phyloP scores from a whole-genome alignment of 2,888 invertebrate species.

The Hemicrepidius hirtus region DNA sequence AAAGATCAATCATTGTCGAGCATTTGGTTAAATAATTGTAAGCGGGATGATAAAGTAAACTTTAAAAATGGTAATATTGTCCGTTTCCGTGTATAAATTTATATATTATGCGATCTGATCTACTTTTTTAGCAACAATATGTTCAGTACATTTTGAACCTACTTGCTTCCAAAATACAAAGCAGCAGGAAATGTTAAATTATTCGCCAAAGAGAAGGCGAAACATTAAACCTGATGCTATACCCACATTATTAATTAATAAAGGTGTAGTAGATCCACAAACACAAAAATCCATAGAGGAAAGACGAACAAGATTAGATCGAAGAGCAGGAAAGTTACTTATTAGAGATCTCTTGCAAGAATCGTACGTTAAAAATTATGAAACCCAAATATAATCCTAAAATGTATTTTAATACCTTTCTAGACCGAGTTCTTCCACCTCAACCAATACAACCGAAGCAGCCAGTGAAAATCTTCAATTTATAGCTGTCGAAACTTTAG shows the following conservation, averaged over 20 bases:
- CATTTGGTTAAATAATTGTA: neutral
- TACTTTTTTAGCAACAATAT: neutral
- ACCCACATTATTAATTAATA: neutral
- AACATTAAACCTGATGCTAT: neutral
- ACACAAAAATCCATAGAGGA: neutral
- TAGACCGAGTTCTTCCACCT: neutral
- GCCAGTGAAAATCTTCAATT: too few species aligned
- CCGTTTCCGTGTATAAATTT: neutral
- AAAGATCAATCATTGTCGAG: neutral
- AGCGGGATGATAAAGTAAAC: neutral
- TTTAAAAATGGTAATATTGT: neutral
- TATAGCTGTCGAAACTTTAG: too few species aligned
- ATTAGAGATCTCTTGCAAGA: neutral
- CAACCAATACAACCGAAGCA: neutral
- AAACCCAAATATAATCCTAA: neutral
- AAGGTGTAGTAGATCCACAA: neutral
- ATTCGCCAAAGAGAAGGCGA: neutral
- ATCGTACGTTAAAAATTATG: neutral
- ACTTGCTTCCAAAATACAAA: neutral
- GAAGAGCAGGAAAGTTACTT: neutral
- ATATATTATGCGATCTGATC: neutral
- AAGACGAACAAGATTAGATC: neutral
- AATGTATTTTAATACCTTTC: neutral
- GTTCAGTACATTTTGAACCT: neutral
- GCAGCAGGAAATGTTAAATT: neutral